Percentiles rank a stretch among this genome's conserved stretches.
phyloP scores from a whole-genome alignment of 2,113 vertebrate genomes.

The Lophochroa leadbeateri region DNA sequence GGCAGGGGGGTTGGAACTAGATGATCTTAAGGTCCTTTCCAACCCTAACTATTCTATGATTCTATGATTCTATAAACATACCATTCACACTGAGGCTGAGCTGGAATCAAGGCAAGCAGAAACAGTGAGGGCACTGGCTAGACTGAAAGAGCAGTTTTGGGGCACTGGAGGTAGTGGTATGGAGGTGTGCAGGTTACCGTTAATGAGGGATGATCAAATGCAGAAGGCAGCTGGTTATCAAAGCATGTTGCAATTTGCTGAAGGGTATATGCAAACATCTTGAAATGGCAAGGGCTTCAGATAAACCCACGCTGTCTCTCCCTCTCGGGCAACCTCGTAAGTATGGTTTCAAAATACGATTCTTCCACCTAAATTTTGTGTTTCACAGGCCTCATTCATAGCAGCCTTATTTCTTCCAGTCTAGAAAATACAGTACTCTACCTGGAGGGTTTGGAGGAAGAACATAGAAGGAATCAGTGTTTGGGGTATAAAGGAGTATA shows the following conservation, averaged over 20 bases:
- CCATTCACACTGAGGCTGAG: neutral
- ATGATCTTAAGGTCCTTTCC: no score
- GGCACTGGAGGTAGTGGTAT: neutral
- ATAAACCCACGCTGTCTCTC: neutral
- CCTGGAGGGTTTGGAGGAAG: neutral
- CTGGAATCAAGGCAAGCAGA: neutral
- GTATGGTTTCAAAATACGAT: neutral
- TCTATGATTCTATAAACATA: neutral
- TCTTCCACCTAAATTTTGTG: neutral
- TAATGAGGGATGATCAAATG: neutral
- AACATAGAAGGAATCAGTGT: neutral
- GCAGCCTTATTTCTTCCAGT: neutral
- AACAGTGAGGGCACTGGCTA: neutral
- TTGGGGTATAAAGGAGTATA: neutral
- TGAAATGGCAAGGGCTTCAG: neutral
- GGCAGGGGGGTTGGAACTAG: no score
- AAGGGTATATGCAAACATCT: neutral
- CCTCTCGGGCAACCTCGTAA: neutral
- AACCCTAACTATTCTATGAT: no score
- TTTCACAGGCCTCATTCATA: neutral
- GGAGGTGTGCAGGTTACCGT: neutral
- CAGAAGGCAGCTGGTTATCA: neutral
- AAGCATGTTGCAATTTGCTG: neutral
- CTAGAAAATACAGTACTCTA: neutral
- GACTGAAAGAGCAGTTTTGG: neutral